These are phyloP conservation scores for Acanthoscelides obtectus DNA, from an alignment of 2,888 invertebrate species.

Conservation along the genomic window DNA sequence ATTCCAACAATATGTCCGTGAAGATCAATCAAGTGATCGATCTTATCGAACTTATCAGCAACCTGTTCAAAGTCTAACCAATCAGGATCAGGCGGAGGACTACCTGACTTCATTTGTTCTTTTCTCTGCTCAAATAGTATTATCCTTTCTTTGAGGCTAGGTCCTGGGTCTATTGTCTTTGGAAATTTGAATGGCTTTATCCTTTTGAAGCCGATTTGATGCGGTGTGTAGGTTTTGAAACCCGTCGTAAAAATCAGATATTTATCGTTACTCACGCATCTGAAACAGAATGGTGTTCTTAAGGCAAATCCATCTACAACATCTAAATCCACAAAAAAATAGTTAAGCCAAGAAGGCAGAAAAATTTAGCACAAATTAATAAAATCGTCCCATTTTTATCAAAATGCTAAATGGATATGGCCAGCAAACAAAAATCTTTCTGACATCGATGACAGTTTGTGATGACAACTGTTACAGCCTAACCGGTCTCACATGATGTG, in stretches of 20 bases:
- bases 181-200: slow-evolving; percentile 67
- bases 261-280: slow-evolving; percentile 48
- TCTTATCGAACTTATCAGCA: slow-evolving; percentile 64
- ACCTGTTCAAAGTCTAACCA: slow-evolving; percentile 66
- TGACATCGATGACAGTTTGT: too few species aligned
- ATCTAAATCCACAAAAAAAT: slow-evolving; percentile 1
- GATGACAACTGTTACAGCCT: too few species aligned
- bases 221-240: slow-evolving; percentile 77
- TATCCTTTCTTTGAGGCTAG: slow-evolving; percentile 61
- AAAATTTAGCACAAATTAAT: too few species aligned
- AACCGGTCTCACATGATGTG: too few species aligned
- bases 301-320: neutral
- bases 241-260: slow-evolving; percentile 81
- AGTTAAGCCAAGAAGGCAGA: too few species aligned
- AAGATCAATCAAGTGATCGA: slow-evolving; percentile 77
- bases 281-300: slow-evolving; percentile 4
- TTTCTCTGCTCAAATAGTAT: slow-evolving; percentile 54
- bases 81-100: slow-evolving; percentile 56
- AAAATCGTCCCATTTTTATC: too few species aligned
- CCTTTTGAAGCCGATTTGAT: slow-evolving; percentile 73
- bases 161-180: slow-evolving; percentile 62
- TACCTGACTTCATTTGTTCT: slow-evolving; percentile 46
- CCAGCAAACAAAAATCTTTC: too few species aligned
- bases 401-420: too few species aligned
- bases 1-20: slow-evolving; percentile 86